Conservation (phyloP, 1,140 invertebrate genomes). For the Mercenaria mercenaria region DNA sequence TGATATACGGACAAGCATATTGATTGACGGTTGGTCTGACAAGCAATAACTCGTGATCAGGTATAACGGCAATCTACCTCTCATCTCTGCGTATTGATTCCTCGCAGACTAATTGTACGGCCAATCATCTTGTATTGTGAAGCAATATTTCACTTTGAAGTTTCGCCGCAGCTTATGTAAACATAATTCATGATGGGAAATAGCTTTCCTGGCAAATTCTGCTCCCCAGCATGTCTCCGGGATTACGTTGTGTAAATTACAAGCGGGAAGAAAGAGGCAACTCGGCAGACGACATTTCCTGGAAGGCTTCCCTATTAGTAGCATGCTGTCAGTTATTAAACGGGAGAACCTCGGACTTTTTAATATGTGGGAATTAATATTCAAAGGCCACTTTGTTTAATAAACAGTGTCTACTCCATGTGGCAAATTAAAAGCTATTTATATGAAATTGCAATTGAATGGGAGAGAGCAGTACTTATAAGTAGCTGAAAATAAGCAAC, state of each 20-base stretch:
- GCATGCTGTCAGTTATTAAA: not conserved
- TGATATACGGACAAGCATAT: conserved; percentile 15
- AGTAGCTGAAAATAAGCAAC: no score
- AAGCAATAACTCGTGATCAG: conserved; percentile 39
- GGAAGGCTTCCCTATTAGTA: not conserved
- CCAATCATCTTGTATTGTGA: conserved; percentile 65
- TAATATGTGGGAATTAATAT: not conserved
- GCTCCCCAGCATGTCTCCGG: conserved; percentile 43
- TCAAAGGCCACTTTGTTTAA: no score
- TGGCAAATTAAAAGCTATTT: no score
- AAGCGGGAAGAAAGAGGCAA: not conserved
- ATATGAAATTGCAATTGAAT: no score
- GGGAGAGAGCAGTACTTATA: no score
- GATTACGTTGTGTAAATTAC: conserved; percentile 52
- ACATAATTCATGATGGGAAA: conserved; percentile 62
- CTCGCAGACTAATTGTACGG: conserved; percentile 61
- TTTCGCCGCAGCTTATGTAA: conserved; percentile 64
- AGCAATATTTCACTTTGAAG: conserved; percentile 69
- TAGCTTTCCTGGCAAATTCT: conserved; percentile 62
- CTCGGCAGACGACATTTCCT: not conserved
- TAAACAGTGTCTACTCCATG: no score
- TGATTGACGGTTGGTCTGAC: conserved; percentile 46
- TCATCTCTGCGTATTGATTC: conserved; percentile 61
- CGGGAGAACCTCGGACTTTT: not conserved
- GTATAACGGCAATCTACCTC: conserved; percentile 43